These are phyloP conservation scores for Tragelaphus strepsiceros DNA, from an alignment of 2,113 vertebrate genomes.

Conservation along the genomic window DNA sequence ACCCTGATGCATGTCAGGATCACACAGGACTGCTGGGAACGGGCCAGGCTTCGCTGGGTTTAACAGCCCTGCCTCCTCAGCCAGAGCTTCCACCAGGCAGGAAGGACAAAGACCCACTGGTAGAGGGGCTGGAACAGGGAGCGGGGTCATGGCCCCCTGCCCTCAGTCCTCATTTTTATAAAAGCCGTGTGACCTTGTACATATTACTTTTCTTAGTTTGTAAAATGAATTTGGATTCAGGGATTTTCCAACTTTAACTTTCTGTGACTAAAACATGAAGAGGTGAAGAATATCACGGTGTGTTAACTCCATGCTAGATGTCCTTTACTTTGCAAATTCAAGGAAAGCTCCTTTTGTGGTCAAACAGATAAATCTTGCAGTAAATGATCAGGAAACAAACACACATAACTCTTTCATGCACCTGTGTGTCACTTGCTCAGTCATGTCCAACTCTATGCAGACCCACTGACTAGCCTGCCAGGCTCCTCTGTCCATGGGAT, in stretches of 20 bases:
- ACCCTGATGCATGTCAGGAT: not conserved
- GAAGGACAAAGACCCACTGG: not conserved
- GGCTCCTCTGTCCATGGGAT: not conserved
- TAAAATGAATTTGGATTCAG: not conserved
- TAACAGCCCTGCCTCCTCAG: not conserved
- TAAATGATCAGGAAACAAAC: not conserved
- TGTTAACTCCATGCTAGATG: not conserved
- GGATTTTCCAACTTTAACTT: not conserved
- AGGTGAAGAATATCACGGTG: not conserved
- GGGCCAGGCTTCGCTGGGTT: not conserved
- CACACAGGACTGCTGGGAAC: not conserved
- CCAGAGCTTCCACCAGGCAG: no score
- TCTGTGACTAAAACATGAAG: not conserved
- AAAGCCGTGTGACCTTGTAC: not conserved
- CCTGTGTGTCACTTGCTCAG: not conserved
- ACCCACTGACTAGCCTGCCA: not conserved
- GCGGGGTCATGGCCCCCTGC: not conserved
- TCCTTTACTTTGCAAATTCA: not conserved
- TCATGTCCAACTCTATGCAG: not conserved
- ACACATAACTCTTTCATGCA: not conserved
- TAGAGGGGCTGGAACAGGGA: not conserved
- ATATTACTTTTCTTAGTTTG: not conserved
- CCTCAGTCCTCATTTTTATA: not conserved
- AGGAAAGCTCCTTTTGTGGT: not conserved
- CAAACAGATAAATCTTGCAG: not conserved